Evolutionary conservation across 2,113 vertebrate genomes (phyloP).

Genomic region (Eublepharis macularius): DNA sequence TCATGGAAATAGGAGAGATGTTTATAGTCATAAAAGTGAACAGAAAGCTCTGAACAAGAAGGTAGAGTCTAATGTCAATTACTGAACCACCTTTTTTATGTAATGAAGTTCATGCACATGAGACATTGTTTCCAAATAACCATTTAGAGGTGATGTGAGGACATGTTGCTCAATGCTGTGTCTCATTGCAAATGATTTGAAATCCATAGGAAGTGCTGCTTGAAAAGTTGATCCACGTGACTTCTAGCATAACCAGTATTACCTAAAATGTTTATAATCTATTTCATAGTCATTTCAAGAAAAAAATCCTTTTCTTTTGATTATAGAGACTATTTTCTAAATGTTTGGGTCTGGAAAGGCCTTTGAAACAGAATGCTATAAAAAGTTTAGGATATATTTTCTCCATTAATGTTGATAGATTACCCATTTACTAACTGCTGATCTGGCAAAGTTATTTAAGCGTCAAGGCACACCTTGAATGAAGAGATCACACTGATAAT

Average conservation of each 20-base stretch:
- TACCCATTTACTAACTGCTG: neutral
- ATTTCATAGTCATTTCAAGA: neutral
- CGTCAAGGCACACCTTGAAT: neutral
- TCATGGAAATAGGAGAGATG: too few species aligned
- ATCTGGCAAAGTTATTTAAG: neutral
- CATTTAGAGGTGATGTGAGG: rapidly evolving
- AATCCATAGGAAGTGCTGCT: conserved; percentile 9
- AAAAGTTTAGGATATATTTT: neutral
- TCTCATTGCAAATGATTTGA: neutral
- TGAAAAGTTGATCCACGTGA: neutral
- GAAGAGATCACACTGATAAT: neutral
- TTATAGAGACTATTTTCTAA: conserved; percentile 1
- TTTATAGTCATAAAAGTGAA: neutral
- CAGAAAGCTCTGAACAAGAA: neutral
- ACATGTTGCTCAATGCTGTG: neutral
- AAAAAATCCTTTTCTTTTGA: neutral
- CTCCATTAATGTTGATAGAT: neutral
- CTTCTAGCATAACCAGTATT: neutral
- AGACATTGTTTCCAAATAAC: conserved; percentile 4
- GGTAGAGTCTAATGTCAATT: neutral
- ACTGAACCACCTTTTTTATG: neutral
- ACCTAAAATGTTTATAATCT: neutral
- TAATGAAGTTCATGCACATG: neutral
- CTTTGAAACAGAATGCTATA: neutral
- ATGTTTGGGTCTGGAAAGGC: neutral